These are phyloP conservation scores for Paedocypris micromegethes DNA, from an alignment of 2,797 vertebrate species.

Conservation along the genomic window DNA sequence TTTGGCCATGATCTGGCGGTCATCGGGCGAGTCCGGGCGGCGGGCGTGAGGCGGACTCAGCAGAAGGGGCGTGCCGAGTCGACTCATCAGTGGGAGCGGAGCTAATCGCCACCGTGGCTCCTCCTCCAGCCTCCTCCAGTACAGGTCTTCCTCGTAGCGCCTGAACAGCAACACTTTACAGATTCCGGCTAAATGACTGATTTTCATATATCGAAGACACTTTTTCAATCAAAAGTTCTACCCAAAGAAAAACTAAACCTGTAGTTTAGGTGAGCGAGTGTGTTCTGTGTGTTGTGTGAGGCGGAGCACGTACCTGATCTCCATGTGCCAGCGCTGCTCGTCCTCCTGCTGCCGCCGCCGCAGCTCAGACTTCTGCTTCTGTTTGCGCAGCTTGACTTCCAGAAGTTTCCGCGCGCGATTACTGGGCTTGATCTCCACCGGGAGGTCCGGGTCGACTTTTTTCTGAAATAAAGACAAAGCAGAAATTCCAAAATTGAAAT, in stretches of 20 bases:
- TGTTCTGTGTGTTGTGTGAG: too few species aligned
- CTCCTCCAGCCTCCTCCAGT: constrained; percentile 74
- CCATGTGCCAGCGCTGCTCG: constrained; percentile 70
- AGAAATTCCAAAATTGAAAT: neutral
- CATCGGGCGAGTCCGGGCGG: constrained; percentile 70
- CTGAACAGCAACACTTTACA: constrained; percentile 42
- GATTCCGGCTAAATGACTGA: too few species aligned
- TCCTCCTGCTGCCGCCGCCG: constrained; percentile 70
- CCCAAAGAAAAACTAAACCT: neutral
- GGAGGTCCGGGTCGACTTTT: constrained; percentile 78
- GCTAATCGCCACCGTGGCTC: constrained; percentile 64
- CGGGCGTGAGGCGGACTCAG: constrained; percentile 60
- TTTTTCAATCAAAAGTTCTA: neutral
- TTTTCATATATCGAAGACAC: too few species aligned
- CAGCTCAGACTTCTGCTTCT: constrained; percentile 69
- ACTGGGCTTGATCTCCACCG: constrained; percentile 72
- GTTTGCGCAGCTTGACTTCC: constrained; percentile 71
- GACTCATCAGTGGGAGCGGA: constrained; percentile 67
- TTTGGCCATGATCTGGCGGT: constrained; percentile 78
- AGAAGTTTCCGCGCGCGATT: constrained; percentile 69
- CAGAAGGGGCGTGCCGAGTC: constrained; percentile 67
- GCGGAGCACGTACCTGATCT: constrained; percentile 63
- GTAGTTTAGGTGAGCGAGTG: too few species aligned
- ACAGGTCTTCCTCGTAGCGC: constrained; percentile 75
- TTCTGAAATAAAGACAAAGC: constrained; percentile 57